Evolutionary conservation across 2,797 vertebrate species (phyloP).

Genomic region (Diglossa cyanea): DNA sequence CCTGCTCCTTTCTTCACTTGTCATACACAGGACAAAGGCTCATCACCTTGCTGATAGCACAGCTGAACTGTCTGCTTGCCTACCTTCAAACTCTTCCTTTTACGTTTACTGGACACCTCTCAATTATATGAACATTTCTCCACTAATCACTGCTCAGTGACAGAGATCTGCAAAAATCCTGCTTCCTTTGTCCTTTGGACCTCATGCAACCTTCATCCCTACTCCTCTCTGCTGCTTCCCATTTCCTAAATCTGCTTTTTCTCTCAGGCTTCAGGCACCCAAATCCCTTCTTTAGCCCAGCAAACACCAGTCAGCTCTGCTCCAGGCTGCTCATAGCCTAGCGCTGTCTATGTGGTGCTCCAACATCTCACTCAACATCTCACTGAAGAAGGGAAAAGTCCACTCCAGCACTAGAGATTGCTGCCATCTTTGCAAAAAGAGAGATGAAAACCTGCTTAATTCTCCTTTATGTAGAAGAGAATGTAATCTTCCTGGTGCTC

Average conservation of each 20-base stretch:
- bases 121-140: neutral
- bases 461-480: neutral
- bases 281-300: neutral
- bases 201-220: neutral
- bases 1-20: neutral
- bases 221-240: neutral
- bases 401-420: neutral
- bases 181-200: neutral
- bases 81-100: neutral
- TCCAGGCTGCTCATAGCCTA: neutral
- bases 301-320: neutral
- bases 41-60: neutral
- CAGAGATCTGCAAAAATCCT: neutral
- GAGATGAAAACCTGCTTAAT: neutral
- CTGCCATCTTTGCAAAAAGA: neutral
- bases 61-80: neutral
- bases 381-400: neutral
- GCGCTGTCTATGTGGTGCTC: rapidly evolving
- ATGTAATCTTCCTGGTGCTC: neutral
- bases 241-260: neutral
- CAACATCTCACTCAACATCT: neutral
- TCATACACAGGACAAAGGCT: neutral
- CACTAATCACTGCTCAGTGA: no score
- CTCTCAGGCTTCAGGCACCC: neutral
- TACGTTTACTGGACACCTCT: neutral